Conservation (phyloP, 2,113 vertebrate genomes). For the Parotia lawesii region DNA sequence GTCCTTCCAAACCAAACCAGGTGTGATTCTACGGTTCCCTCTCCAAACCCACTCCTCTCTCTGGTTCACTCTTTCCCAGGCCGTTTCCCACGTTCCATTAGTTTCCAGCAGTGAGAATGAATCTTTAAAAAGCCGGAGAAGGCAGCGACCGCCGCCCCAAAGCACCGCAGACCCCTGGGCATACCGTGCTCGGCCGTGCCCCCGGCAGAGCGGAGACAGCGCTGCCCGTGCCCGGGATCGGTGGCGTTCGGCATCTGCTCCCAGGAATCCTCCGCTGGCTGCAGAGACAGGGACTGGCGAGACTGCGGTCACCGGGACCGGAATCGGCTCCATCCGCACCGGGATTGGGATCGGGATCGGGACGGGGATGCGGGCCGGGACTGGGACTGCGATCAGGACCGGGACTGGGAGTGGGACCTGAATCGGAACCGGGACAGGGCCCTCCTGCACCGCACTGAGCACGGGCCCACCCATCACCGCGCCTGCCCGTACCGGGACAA, state of each 20-base stretch:
- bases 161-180: fast-evolving
- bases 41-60: background rate
- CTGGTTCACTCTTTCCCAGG: background rate
- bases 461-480: background rate
- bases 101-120: background rate
- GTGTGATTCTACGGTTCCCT: background rate
- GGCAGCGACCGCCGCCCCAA: fast-evolving
- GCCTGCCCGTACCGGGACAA: too few relatives aligned
- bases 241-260: background rate
- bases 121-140: background rate
- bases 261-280: background rate
- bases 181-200: background rate
- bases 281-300: background rate
- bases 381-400: too few relatives aligned
- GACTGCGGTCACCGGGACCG: background rate
- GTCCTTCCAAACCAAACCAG: background rate
- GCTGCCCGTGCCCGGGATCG: too few relatives aligned
- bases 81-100: background rate
- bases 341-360: fast-evolving
- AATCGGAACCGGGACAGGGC: fast-evolving
- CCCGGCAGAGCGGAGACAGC: background rate
- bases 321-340: too few relatives aligned
- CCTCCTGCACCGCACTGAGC: background rate
- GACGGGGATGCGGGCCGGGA: background rate
- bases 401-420: background rate